Evolutionary conservation across 2,888 invertebrate genomes (phyloP).

Genomic region (Dendrolimus pini): DNA sequence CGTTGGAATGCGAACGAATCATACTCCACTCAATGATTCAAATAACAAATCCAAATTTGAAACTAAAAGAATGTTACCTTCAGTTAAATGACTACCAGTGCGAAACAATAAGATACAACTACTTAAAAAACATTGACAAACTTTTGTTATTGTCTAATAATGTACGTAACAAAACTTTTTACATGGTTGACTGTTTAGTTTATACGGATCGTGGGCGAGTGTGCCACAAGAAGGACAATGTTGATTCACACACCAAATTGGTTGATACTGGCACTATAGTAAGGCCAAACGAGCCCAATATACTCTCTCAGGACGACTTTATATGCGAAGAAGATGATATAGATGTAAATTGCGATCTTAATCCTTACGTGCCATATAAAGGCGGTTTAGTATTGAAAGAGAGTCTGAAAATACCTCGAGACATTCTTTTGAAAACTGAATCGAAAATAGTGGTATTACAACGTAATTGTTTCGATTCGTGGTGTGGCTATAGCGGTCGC

Average conservation of each 20-base stretch:
- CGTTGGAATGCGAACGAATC: conserved; percentile 32
- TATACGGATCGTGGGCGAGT: conserved; percentile 49
- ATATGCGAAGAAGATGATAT: conserved; percentile 49
- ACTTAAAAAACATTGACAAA: conserved; percentile 55
- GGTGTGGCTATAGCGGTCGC: conserved; percentile 53
- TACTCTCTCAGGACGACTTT: conserved; percentile 59
- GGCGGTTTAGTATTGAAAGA: conserved; percentile 38
- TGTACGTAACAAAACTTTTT: conserved; percentile 44
- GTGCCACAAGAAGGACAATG: conserved; percentile 46
- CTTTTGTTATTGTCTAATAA: conserved; percentile 44
- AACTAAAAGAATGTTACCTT: conserved; percentile 39
- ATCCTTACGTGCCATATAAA: conserved; percentile 41
- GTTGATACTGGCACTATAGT: conserved; percentile 47
- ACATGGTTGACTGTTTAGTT: conserved; percentile 56
- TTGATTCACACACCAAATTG: conserved; percentile 40
- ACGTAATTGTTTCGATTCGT: conserved; percentile 34
- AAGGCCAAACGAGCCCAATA: conserved; percentile 40
- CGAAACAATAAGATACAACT: conserved; percentile 43
- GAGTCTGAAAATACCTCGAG: conserved; percentile 24
- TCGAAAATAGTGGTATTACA: conserved; percentile 31
- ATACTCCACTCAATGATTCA: conserved; percentile 42
- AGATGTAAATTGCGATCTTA: conserved; percentile 46
- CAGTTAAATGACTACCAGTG: conserved; percentile 34
- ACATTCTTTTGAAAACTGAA: conserved; percentile 46
- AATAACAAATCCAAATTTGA: conserved; percentile 30